Evolutionary conservation across 2,113 vertebrate species (phyloP), one percentile per base, ranked within the genome.

Genomic region (Chlamydotis undulata): DNA sequence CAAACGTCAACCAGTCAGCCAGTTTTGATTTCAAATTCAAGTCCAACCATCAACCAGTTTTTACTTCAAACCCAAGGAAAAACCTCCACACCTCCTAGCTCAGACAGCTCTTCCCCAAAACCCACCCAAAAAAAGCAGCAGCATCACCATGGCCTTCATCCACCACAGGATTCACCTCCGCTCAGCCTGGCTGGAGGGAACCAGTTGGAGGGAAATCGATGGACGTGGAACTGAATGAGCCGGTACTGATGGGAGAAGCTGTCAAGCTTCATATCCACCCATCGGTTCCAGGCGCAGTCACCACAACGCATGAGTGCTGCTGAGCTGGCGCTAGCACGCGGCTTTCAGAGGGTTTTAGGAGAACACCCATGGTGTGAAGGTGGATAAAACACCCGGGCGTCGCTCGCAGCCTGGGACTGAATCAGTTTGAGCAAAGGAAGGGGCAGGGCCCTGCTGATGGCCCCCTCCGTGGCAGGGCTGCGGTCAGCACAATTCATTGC

Each of bases 291-390:
- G 64, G 65, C 75, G 73, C 0, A 12, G 45, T 3, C 10, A 1
- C 57, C 70, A 15, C 33, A 23, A 11, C 26, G 43, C 3, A 0
- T 14, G 24, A 39, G 64, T 41, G 87, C 53, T 82, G 69, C 81
- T 77, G 81, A 89, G 55, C 73, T 45, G 28, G 60, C 57, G 26
- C 19, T 13, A 2, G 10, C 52, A 28, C 10, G 2, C 29, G 37
- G 63, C 41, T 87, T 57, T 39, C 26, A 7, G 67, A 31, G 53
- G 15, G 7, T 3, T 71, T 84, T 11, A 23, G 61, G 74, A 64
- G 49, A 37, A 63, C 7, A 41, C 5, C 33, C 10, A 0, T 5
- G 2, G 2, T 11, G 3, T 47, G 18, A 41, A 10, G 0, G 19
- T 0, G 5, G 50, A 24, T 26, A 14, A 79, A 85, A 3, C 21